Percentiles rank a stretch among this genome's conserved stretches.
phyloP scores from a whole-genome alignment of 2,888 invertebrate species.

The Nycteola revayana region DNA sequence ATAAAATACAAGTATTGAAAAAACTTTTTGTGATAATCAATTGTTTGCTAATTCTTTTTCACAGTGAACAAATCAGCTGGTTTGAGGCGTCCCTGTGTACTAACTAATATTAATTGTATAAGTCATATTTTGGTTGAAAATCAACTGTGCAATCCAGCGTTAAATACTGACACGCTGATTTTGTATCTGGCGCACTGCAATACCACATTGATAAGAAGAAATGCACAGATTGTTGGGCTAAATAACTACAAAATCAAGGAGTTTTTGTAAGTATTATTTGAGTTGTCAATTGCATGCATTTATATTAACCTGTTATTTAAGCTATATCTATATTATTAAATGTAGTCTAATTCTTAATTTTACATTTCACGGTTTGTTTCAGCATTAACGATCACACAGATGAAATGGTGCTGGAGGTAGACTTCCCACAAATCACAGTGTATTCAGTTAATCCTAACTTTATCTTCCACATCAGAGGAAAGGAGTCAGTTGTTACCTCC shows the following conservation, averaged over 20 bases:
- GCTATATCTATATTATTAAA: too few relatives aligned
- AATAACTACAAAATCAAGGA: constrained; percentile 23
- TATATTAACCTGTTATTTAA: too few relatives aligned
- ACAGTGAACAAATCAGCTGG: too few relatives aligned
- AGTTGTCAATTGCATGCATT: too few relatives aligned
- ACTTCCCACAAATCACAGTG: constrained; percentile 10
- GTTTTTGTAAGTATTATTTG: constrained; percentile 36
- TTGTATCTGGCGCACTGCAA: constrained; percentile 22
- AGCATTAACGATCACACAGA: constrained; percentile 22
- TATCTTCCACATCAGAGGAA: constrained; percentile 15
- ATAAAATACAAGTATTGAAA: too few relatives aligned
- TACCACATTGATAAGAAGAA: constrained; percentile 15
- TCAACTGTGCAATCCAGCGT: neutral
- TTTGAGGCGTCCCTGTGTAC: too few relatives aligned
- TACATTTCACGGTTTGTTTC: too few relatives aligned
- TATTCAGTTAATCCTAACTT: constrained; percentile 3
- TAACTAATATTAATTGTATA: too few relatives aligned
- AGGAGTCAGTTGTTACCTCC: constrained; percentile 13
- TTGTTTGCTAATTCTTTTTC: too few relatives aligned
- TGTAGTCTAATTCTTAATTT: too few relatives aligned
- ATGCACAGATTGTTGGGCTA: constrained; percentile 26
- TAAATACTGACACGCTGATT: neutral
- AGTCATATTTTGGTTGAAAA: too few relatives aligned
- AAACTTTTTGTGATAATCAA: too few relatives aligned
- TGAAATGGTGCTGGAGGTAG: constrained; percentile 20